These are phyloP conservation scores for Brachyptera putata DNA, from an alignment of 2,888 invertebrate species.

Conservation along the genomic window DNA sequence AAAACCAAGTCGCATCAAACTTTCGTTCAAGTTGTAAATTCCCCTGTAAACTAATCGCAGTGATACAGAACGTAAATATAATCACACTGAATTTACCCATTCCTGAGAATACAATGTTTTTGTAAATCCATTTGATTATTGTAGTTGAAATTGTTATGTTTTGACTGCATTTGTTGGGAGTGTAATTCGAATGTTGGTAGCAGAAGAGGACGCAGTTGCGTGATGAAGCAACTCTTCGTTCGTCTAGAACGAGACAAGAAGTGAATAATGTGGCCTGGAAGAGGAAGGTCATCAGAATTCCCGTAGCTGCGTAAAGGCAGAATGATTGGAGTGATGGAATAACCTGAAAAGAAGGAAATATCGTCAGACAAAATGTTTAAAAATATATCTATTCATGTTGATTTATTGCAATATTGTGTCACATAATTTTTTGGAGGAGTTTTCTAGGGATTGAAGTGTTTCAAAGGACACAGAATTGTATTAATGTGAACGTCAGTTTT, in stretches of 20 bases:
- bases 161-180: constrained; percentile 40
- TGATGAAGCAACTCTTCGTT: constrained; percentile 56
- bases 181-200: no score
- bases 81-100: constrained; percentile 59
- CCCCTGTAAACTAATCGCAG: constrained; percentile 59
- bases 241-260: constrained; percentile 71
- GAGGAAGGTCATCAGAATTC: constrained; percentile 69
- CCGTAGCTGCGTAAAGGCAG: constrained; percentile 74
- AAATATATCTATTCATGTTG: no score
- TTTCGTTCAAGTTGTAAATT: constrained; percentile 65
- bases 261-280: constrained; percentile 79
- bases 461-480: no score
- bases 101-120: neutral
- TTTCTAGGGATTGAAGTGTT: no score
- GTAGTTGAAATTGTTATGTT: constrained; percentile 36
- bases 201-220: constrained; percentile 66
- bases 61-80: constrained; percentile 54
- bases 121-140: neutral
- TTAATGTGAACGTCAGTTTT: no score
- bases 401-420: no score
- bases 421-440: no score
- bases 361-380: neutral
- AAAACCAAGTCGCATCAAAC: constrained; percentile 76
- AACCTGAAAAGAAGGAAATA: constrained; percentile 49
- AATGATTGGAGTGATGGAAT: constrained; percentile 77